These are phyloP conservation scores for Enteromius paludinosus DNA, from an alignment of 2,797 vertebrate genomes.

Conservation along the genomic window DNA sequence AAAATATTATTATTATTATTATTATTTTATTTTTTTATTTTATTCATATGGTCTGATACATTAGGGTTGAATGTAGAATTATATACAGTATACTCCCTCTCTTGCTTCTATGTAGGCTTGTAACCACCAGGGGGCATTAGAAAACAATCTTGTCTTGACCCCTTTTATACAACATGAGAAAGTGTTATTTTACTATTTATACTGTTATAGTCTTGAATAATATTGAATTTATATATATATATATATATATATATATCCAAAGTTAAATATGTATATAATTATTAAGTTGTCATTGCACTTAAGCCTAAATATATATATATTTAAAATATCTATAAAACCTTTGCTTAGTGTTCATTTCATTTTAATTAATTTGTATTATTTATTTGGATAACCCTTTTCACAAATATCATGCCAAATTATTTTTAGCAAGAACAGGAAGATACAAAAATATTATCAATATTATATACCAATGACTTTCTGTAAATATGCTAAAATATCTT, in stretches of 20 bases:
- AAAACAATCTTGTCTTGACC: not conserved
- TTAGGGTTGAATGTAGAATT: not conserved
- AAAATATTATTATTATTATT: no score
- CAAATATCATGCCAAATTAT: not conserved
- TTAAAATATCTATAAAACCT: not conserved
- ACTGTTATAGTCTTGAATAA: not conserved
- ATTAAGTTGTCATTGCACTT: not conserved
- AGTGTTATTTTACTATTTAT: not conserved
- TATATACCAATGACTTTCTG: not conserved
- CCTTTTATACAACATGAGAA: not conserved
- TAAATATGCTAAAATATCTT: not conserved
- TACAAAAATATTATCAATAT: not conserved
- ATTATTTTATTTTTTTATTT: not conserved
- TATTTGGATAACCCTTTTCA: not conserved
- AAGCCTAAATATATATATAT: not conserved
- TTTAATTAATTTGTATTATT: not conserved
- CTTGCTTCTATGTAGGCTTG: not conserved
- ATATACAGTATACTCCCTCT: not conserved
- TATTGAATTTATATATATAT: not conserved
- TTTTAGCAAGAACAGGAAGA: not conserved
- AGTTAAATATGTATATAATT: not conserved
- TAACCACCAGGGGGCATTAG: constrained; percentile 52
- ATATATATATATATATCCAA: no score
- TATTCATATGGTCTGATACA: not conserved
- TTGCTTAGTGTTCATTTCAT: not conserved